phyloP scores from a whole-genome alignment of 2,888 invertebrate genomes.

The Amphimallon solstitiale region DNA sequence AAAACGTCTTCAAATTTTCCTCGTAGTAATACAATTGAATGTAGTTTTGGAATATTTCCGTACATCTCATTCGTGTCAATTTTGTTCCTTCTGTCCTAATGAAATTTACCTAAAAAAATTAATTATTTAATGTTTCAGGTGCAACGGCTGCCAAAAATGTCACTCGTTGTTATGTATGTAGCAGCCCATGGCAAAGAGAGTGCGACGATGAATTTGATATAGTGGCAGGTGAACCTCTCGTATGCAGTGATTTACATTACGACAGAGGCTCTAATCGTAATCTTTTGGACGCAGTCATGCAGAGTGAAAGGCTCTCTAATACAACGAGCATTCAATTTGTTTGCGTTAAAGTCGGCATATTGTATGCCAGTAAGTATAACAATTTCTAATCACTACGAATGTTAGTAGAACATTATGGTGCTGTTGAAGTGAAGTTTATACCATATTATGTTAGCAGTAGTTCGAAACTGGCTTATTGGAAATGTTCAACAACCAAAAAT shows the following conservation, averaged over 20 bases:
- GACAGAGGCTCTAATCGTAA: not conserved
- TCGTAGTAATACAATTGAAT: too few relatives aligned
- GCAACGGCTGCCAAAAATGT: not conserved
- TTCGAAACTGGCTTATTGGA: too few relatives aligned
- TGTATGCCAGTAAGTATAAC: slow-evolving; percentile 51
- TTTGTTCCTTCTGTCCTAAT: too few relatives aligned
- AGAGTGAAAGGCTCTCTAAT: not conserved
- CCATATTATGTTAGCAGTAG: too few relatives aligned
- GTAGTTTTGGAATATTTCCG: too few relatives aligned
- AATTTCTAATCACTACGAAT: not conserved
- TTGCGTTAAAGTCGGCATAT: slow-evolving; percentile 24
- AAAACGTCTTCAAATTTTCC: too few relatives aligned
- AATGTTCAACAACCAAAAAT: too few relatives aligned
- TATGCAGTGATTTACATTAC: not conserved
- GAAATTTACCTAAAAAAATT: too few relatives aligned
- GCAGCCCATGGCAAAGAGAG: not conserved
- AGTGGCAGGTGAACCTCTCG: not conserved
- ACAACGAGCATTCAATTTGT: not conserved
- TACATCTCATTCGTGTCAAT: too few relatives aligned
- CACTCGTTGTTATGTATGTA: slow-evolving; percentile 1
- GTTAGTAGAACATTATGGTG: too few relatives aligned
- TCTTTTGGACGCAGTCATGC: not conserved
- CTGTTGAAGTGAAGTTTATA: too few relatives aligned
- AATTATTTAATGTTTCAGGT: slow-evolving; percentile 4
- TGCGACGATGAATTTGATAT: slow-evolving; percentile 27